Percentiles rank a stretch among this genome's conserved stretches.
These are phyloP conservation scores for Gobionotothen gibberifrons DNA, from an alignment of 2,797 vertebrate genomes.

Conservation along the genomic window DNA sequence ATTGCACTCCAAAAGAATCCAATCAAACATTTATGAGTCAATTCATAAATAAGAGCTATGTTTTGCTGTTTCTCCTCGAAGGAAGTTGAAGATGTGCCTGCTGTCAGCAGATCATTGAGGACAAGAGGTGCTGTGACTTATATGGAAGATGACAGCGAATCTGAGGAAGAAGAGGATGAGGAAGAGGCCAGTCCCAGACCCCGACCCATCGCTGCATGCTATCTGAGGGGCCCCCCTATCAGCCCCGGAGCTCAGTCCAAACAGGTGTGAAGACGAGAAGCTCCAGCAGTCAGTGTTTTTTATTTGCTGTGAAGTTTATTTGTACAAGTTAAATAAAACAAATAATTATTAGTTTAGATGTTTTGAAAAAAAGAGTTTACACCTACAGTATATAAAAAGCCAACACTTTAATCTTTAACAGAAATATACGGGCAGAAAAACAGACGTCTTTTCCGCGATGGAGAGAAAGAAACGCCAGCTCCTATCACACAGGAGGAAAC, in stretches of 20 bases:
- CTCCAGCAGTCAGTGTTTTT: not conserved
- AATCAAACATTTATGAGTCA: not conserved
- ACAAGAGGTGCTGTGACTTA: conserved; percentile 39
- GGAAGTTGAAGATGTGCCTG: conserved; percentile 27
- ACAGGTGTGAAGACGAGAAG: conserved; percentile 62
- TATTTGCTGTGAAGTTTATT: not conserved
- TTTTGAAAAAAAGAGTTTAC: not conserved
- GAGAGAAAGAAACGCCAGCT: not conserved
- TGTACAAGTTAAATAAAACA: too few species aligned
- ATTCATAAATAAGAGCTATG: too few species aligned
- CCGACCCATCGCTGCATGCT: conserved; percentile 44
- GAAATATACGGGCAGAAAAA: conserved; percentile 25
- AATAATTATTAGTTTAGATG: not conserved
- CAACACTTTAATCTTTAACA: conserved; percentile 58
- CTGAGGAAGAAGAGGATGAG: conserved; percentile 34
- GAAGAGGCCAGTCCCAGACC: conserved; percentile 31
- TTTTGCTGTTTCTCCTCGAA: conserved; percentile 36
- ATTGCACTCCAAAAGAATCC: too few species aligned
- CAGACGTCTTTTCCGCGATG: not conserved
- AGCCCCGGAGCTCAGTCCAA: conserved; percentile 43
- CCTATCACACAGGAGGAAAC: not conserved
- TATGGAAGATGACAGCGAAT: conserved; percentile 32
- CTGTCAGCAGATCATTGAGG: conserved; percentile 53
- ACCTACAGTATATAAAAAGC: conserved; percentile 9
- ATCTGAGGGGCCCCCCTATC: conserved; percentile 65